A percentile compares a stretch with the other conserved stretches of the same genome.
phyloP scores from a whole-genome alignment of 2,797 vertebrate genomes.

The Glyptemys insculpta region DNA sequence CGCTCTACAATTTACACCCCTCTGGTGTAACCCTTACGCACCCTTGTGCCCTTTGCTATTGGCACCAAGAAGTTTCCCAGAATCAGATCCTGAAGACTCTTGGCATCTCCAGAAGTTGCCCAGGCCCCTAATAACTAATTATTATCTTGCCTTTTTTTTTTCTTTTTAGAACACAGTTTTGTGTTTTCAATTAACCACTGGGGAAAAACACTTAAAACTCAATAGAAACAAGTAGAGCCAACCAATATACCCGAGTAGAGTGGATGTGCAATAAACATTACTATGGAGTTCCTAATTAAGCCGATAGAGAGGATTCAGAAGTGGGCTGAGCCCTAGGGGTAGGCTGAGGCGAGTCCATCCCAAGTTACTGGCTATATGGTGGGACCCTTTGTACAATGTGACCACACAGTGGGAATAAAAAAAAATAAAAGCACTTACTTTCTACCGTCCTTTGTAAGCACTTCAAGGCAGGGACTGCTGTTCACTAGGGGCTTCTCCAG shows the following conservation, averaged over 20 bases:
- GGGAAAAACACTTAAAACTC: slow-evolving; percentile 26
- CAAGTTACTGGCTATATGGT: neutral
- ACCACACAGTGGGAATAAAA: neutral
- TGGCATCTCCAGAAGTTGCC: neutral
- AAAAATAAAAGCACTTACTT: neutral
- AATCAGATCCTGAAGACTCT: neutral
- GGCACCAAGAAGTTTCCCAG: neutral
- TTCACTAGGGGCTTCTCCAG: too few species aligned
- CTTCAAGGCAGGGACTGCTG: neutral
- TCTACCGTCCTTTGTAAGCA: neutral
- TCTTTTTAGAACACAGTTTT: neutral
- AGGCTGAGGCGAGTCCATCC: neutral
- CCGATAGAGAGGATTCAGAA: neutral
- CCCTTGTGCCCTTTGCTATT: neutral
- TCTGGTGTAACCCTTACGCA: neutral
- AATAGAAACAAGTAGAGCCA: slow-evolving; percentile 13
- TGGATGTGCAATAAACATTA: slow-evolving; percentile 10
- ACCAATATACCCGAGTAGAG: slow-evolving; percentile 11
- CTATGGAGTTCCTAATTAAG: slow-evolving; percentile 28
- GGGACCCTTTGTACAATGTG: neutral
- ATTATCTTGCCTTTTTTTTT: neutral
- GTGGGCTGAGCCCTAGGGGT: neutral
- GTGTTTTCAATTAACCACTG: slow-evolving; percentile 48
- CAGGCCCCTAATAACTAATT: neutral
- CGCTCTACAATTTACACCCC: neutral